A percentile compares a stretch with the other conserved stretches of the same genome.
Conservation (phyloP, 2,797 vertebrate genomes). For the Phoxinus dragarum region DNA sequence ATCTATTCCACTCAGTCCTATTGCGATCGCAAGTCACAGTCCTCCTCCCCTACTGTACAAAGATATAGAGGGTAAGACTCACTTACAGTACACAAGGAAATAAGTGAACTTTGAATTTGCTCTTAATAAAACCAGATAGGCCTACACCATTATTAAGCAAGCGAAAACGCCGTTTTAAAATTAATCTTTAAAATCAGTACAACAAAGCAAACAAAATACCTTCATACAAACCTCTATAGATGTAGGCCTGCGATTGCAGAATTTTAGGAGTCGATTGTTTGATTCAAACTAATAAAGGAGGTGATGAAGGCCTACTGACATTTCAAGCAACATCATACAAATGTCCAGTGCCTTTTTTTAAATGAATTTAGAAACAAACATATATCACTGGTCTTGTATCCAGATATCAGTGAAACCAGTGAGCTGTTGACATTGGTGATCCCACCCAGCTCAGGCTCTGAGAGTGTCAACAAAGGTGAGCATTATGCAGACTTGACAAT, state of each 20-base stretch:
- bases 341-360: not conserved
- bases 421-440: conserved; percentile 63
- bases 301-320: too few species aligned
- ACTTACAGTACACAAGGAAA: not conserved
- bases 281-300: too few species aligned
- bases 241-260: too few species aligned
- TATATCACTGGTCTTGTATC: conserved; percentile 11
- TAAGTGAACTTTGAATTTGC: not conserved
- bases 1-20: conserved; percentile 5
- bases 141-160: not conserved
- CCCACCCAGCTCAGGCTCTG: conserved; percentile 63
- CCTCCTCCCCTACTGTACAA: conserved; percentile 6
- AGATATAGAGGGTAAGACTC: conserved; percentile 13
- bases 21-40: conserved; percentile 17
- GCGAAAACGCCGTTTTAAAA: not conserved
- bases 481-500: not conserved
- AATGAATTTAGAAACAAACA: not conserved
- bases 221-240: too few species aligned
- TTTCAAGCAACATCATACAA: conserved; percentile 10
- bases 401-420: conserved; percentile 56
- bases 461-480: conserved; percentile 35
- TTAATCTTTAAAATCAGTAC: not conserved
- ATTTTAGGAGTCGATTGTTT: too few species aligned
- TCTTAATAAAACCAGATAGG: not conserved
- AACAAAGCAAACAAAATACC: too few species aligned